Conservation (phyloP, 2,888 invertebrate genomes). For the Pollenia amentaria region DNA sequence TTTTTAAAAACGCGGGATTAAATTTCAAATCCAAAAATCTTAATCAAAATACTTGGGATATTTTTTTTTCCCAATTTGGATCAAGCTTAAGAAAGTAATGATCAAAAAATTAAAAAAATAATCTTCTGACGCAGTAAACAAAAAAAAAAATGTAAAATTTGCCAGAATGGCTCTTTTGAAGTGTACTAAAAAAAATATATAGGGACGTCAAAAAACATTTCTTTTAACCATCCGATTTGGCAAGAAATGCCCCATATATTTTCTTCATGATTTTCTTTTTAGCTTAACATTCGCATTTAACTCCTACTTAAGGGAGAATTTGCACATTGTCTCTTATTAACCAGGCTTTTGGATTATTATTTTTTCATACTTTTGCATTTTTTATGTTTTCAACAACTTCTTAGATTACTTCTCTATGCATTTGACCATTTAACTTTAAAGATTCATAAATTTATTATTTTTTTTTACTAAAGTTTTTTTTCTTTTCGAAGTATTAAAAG, state of each 20-base stretch:
- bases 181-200: too few species aligned
- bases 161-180: too few species aligned
- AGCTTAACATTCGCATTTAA: conserved; percentile 53
- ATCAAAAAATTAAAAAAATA: too few species aligned
- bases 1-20: too few species aligned
- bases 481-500: not conserved
- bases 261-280: conserved; percentile 12
- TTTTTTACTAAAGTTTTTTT: not conserved
- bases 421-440: conserved; percentile 67
- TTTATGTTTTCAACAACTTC: conserved; percentile 21
- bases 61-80: too few species aligned
- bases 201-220: too few species aligned
- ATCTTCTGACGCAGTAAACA: too few species aligned
- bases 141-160: too few species aligned
- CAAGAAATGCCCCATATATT: too few species aligned
- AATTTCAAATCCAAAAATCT: too few species aligned
- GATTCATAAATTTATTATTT: conserved; percentile 58
- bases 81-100: too few species aligned
- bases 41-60: too few species aligned
- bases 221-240: not conserved
- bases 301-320: conserved; percentile 54
- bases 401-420: conserved; percentile 21
- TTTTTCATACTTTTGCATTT: not conserved
- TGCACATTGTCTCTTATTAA: conserved; percentile 67
- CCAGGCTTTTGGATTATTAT: conserved; percentile 36